Evolutionary conservation across 1,140 invertebrate genomes (phyloP), one percentile per base, ranked within the genome.

Genomic region (Scaptomyza hsui): DNA sequence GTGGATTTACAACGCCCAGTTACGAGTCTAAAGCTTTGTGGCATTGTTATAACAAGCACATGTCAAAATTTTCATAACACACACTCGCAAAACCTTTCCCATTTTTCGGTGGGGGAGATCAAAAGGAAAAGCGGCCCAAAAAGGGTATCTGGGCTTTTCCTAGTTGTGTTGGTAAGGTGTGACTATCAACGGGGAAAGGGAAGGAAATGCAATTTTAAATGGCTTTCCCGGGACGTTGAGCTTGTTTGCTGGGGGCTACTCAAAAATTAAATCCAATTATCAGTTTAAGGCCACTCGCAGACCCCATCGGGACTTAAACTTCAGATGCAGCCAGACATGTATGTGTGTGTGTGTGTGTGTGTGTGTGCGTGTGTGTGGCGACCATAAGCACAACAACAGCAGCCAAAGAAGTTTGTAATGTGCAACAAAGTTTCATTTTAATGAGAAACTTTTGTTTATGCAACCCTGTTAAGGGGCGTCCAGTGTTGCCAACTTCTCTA

Each of bases 201-300:
- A 32, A 35, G 63, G 32, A 47, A 49, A 52, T 77, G 78, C 45
- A 78, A 71, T 86, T 70, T 77, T 78, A 75, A 83, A 75, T 57
- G 72, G 59, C 62, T 65, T 76, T 56, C 62, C 55, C 41, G 56
- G 64, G 49, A 19, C 51, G 15, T 12, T 39, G 44, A 29, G 26
- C 26, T 29, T 29, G 26, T 29, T 51, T 51, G 52, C 55, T 59
- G 13, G 42, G 42, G 70, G 53, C 75, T 88, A 75, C 77, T 88
- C 82, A 88, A 88, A 88, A 88, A 88, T 88, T 88, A 89, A 88
- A 88, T 88, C 82, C 83, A 88, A 88, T 88, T 88, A 88, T 88
- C 82, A 89, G 82, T 88, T 82, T 78, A 88, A 88, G 75, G 75
- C 79, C 82, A 86, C 75, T 86, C 83, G 75, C 26, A 29, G 26